Percentiles rank a stretch among this genome's conserved stretches.
Evolutionary conservation across 1,140 invertebrate genomes (phyloP).

Genomic region (Nymphalis io): DNA sequence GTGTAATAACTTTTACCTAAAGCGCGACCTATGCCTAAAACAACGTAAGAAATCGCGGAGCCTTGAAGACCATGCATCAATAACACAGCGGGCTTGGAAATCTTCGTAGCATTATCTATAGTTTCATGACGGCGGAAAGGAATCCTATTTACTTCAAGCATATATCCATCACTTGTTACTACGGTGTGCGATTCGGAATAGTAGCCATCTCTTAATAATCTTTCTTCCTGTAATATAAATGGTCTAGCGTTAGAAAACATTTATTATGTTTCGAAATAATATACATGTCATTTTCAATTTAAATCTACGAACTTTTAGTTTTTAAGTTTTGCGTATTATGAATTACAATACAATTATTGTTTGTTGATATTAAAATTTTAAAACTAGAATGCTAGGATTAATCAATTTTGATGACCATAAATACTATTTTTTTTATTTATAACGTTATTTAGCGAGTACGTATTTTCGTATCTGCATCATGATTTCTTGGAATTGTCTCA

Average conservation of each 20-base stretch:
- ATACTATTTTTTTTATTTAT: too few species aligned
- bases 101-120: conserved; percentile 12
- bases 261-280: neutral
- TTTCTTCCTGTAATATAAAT: conserved; percentile 24
- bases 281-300: neutral
- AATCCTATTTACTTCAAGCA: conserved; percentile 44
- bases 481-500: too few species aligned
- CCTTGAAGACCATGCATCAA: conserved; percentile 85
- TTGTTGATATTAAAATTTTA: too few species aligned
- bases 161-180: conserved; percentile 46
- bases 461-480: too few species aligned
- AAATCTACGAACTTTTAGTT: neutral
- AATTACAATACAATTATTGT: too few species aligned
- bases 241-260: neutral
- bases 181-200: conserved; percentile 37
- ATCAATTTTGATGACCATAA: too few species aligned
- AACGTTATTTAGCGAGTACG: too few species aligned
- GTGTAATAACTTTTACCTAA: conserved; percentile 48
- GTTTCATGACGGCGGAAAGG: conserved; percentile 30
- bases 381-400: too few species aligned
- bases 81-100: conserved; percentile 73
- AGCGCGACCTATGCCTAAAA: conserved; percentile 45
- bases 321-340: too few species aligned
- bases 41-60: conserved; percentile 82
- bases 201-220: conserved; percentile 33